phyloP scores from a whole-genome alignment of 2,113 vertebrate species.

The Procavia capensis region DNA sequence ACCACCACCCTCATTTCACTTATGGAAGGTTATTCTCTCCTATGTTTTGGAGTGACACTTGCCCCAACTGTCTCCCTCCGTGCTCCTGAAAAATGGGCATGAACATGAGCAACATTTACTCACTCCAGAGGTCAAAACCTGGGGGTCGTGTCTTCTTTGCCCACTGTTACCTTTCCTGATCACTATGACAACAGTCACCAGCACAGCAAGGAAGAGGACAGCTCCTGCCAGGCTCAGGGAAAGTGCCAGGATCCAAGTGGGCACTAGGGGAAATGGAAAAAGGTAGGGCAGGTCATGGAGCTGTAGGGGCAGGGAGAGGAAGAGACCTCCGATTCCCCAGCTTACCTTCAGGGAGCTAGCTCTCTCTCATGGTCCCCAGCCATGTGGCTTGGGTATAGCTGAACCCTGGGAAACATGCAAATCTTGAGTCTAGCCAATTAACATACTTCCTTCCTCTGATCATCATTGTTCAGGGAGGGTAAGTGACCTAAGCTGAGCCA shows the following conservation, averaged over 20 bases:
- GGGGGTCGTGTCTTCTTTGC: no score
- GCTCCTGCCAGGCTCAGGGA: constrained; percentile 56
- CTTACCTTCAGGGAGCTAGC: no score
- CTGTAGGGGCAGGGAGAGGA: neutral
- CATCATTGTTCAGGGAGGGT: neutral
- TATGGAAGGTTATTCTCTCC: no score
- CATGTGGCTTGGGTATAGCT: neutral
- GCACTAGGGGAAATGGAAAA: constrained; percentile 53
- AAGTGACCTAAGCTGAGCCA: neutral
- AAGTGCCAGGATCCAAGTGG: constrained; percentile 73
- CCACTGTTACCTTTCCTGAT: constrained; percentile 74
- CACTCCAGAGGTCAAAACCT: neutral
- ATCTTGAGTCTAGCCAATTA: neutral
- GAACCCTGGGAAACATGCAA: neutral
- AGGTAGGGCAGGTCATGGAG: neutral
- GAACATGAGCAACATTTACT: neutral
- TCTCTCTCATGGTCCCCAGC: neutral
- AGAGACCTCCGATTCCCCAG: neutral
- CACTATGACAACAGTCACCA: neutral
- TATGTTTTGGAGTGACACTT: neutral
- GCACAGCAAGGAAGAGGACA: constrained; percentile 43
- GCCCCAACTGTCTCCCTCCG: neutral
- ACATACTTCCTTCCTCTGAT: neutral
- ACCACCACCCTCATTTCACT: neutral
- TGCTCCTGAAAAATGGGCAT: neutral